Conservation (phyloP, 2,888 invertebrate genomes). For the Drosophila paranaensis region DNA sequence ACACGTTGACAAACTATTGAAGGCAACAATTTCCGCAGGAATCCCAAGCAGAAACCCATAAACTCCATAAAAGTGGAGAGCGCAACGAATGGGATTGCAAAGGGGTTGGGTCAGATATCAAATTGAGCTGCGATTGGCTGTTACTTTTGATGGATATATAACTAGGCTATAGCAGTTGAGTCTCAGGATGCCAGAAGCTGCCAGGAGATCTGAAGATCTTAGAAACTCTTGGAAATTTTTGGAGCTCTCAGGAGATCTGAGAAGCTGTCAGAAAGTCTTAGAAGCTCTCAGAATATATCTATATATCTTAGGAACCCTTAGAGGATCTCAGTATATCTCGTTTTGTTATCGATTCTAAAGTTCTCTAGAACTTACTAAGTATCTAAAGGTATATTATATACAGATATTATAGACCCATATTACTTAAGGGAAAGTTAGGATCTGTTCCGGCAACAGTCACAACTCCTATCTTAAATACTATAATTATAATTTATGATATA, state of each 20-base stretch:
- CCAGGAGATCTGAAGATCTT: no score
- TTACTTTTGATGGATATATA: constrained; percentile 3
- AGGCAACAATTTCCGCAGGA: constrained; percentile 2
- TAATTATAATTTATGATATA: no score
- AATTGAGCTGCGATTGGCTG: neutral
- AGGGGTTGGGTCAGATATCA: neutral
- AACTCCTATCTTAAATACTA: no score
- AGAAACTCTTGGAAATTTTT: no score
- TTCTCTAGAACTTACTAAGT: no score
- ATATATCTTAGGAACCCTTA: fast-evolving
- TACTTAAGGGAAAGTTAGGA: no score
- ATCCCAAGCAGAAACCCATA: constrained; percentile 17
- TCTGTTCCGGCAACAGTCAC: no score
- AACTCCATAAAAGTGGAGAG: constrained; percentile 19
- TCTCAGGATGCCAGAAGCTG: no score
- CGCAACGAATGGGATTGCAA: constrained; percentile 3
- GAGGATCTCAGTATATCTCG: neutral
- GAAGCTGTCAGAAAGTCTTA: no score
- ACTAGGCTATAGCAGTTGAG: neutral
- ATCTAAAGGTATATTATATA: no score
- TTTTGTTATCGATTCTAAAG: neutral
- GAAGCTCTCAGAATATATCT: neutral
- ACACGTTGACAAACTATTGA: constrained; percentile 38
- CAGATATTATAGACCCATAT: no score
- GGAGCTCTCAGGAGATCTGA: no score